Evolutionary conservation across 1,140 invertebrate genomes (phyloP), one percentile per base, ranked within the genome.

Genomic region (Heliconius himera): DNA sequence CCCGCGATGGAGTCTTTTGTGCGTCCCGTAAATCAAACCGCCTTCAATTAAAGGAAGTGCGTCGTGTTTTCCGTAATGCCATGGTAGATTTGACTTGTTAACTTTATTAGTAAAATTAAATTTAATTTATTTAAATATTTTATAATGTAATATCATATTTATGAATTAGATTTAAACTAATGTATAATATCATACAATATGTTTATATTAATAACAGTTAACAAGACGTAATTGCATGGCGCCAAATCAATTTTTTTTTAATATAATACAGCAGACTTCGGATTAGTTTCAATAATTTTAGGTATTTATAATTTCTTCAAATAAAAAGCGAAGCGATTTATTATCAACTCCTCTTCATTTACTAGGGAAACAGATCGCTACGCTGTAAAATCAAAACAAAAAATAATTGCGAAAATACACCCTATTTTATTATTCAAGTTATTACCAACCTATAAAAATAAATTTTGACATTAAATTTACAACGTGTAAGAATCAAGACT

Each of bases 1-100:
- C 89, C 83, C 79, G 66, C 75, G 78, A 81, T 78, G 73, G 74
- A 80, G 79, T 83, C 82, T 84, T 85, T 86, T 82, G 73, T 83
- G 72, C 66, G 33, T 79, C 75, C 46, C 79, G 60, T 75, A 79
- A 77, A 82, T 54, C 75, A 74, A 82, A 79, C 70, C 70, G 54
- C 49, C 56, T 77, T 60, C 75, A 81, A 81, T 81, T 81, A 77
- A 70, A 77, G 71, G 76, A 49, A 74, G 66, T 80, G 74, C 51
- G 33, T 72, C 33, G 72, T 76, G 66, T 56, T 71, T 70, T 74
- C 36, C 70, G 22, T 71, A 38, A n/a, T 20, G 33, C 20, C 2
- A 71, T 71, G 70, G 70, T 9, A 38, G 33, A 71, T 38, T 66
- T 66, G 36, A 38, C 36, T 71, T 71, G 8, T 71, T 20, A 38